Conservation (phyloP, 2,888 invertebrate species). For the Eudasyphora cyanicolor region DNA sequence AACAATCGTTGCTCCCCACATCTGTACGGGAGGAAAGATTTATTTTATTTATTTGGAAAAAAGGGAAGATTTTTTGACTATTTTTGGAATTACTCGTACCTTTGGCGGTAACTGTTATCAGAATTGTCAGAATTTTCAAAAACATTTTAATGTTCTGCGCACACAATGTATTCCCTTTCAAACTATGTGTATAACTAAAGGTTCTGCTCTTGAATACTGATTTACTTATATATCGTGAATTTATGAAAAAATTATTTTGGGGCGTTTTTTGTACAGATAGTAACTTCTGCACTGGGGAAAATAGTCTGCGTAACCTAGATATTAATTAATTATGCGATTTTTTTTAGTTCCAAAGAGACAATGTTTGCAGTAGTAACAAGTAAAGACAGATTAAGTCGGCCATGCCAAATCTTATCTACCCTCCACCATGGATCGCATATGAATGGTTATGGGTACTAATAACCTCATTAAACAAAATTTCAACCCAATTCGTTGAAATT, state of each 20-base stretch:
- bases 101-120: neutral
- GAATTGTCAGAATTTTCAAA: neutral
- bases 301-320: too few species aligned
- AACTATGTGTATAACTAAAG: neutral
- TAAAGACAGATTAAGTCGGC: too few species aligned
- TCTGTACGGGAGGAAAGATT: slow-evolving; percentile 12
- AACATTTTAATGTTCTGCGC: slow-evolving; percentile 24
- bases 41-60: too few species aligned
- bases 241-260: neutral
- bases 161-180: neutral
- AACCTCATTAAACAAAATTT: too few species aligned
- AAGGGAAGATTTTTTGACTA: neutral
- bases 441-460: too few species aligned
- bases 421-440: too few species aligned
- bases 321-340: too few species aligned
- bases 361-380: too few species aligned
- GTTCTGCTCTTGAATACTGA: neutral
- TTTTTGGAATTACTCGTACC: neutral
- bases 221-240: neutral
- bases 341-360: too few species aligned
- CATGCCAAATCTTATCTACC: too few species aligned
- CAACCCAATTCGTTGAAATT: too few species aligned
- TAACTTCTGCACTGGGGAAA: too few species aligned
- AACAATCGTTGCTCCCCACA: slow-evolving; percentile 46
- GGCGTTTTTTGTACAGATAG: neutral